Conservation (phyloP, 2,113 vertebrate species). For the Rhinoderma darwinii region DNA sequence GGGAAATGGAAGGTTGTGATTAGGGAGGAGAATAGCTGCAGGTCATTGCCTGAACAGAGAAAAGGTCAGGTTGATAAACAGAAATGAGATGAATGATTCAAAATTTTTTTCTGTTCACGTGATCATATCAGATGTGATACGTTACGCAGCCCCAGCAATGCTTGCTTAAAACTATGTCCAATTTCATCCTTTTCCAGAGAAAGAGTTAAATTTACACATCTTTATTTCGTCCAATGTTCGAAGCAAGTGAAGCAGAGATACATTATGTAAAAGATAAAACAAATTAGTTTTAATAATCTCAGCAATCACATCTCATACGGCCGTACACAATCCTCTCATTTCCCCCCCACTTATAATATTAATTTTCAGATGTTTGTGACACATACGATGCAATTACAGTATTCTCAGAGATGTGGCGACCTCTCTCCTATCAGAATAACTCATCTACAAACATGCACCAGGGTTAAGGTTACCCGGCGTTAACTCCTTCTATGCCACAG, state of each 20-base stretch:
- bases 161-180: not conserved
- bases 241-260: conserved; percentile 32
- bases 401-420: conserved; percentile 14
- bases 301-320: conserved; percentile 26
- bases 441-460: not conserved
- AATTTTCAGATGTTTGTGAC: conserved; percentile 49
- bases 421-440: conserved; percentile 21
- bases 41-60: too few species aligned
- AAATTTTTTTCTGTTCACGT: too few species aligned
- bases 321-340: conserved; percentile 25
- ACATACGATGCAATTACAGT: conserved; percentile 36
- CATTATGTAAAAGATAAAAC: conserved; percentile 35
- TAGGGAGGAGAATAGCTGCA: too few species aligned
- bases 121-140: not conserved
- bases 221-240: not conserved
- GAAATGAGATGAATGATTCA: too few species aligned
- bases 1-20: too few species aligned
- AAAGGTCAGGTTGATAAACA: too few species aligned
- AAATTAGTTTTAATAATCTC: conserved; percentile 52
- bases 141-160: not conserved
- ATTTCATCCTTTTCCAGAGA: not conserved
- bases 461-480: not conserved
- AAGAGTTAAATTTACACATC: not conserved
- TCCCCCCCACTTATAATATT: conserved; percentile 38
- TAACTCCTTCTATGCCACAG: not conserved